Base-by-base conservation (phyloP, 1,140 invertebrate species). In the Leptinotarsa defecta region DNA sequence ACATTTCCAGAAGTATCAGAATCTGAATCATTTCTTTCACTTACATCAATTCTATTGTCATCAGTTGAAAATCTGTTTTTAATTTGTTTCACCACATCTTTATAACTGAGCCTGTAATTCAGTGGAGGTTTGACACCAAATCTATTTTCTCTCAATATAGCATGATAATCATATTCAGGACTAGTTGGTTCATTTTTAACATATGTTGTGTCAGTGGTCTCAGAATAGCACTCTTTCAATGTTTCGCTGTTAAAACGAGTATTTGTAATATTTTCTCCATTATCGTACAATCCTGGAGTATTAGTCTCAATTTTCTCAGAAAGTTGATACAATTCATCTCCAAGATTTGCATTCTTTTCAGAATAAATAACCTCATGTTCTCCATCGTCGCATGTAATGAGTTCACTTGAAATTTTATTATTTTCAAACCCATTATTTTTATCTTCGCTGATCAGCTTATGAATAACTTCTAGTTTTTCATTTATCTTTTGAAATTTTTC, bases 111-210 rank as follows among this genome's bases (percentile, higher is more conserved):
- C 48, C 79, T 74, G 48, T 78, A 15, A 48, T 75, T 49, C 52
- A 75, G 6, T 17, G 76, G 76, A 11, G 76, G 71, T 34, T 73
- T 52, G 4, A 80, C 79, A n/a, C 79, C 79, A 63, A 74, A 78
- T 65, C 68, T 73, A 65, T 80, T 78, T 74, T 80, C 76, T 73
- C 74, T 80, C 22, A 78, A 71, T 13, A 71, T 77, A 4, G 61
- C 19, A 27, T 69, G 63, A 57, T 75, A 70, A 48, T 75, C 68
- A 13, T 57, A 52, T 34, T 65, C 69, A 68, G 48, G n/a, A 0
- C 34, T 43, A 43, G 17, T 20, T 57, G 20, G 69, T 43, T 43
- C 34, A 43, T 43, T 43, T 11, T 43, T 1, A n/a, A 20, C 17
- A 69, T 17, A 4, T 20, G 20, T 5, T 71, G 20, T 0, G 48